These are phyloP conservation scores for Mylabris sibirica DNA, from an alignment of 2,888 invertebrate species.

Conservation along the genomic window DNA sequence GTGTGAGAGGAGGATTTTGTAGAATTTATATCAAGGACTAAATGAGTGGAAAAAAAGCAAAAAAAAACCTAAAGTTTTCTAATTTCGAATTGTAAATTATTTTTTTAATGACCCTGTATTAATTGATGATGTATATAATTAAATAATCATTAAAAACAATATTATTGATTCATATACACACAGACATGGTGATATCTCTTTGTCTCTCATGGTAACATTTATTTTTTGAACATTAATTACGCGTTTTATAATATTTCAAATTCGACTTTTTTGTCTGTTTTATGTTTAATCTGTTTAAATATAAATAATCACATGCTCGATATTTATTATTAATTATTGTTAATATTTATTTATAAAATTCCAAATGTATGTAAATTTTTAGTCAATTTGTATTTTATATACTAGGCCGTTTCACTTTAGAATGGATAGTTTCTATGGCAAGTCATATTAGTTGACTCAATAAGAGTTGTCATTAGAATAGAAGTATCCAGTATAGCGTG, in stretches of 20 bases:
- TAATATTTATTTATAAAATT: conserved; percentile 6
- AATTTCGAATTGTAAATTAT: neutral
- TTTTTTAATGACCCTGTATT: conserved; percentile 5
- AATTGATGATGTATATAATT: neutral
- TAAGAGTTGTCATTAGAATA: too few relatives aligned
- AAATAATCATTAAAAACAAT: neutral
- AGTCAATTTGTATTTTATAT: conserved; percentile 1
- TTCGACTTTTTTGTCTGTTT: neutral
- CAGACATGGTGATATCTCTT: neutral
- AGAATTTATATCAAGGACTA: neutral
- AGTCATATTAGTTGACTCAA: too few relatives aligned
- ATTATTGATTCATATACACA: neutral
- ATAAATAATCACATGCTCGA: conserved; percentile 7
- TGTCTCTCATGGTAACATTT: conserved; percentile 16
- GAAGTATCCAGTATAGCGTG: too few relatives aligned
- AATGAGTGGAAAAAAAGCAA: neutral
- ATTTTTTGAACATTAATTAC: conserved; percentile 30
- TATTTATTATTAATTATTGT: conserved; percentile 9
- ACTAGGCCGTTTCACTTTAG: too few relatives aligned
- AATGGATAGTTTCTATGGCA: too few relatives aligned
- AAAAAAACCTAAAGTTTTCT: neutral
- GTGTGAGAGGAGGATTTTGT: neutral
- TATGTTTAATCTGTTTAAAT: neutral
- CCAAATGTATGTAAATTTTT: neutral
- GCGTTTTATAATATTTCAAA: neutral